Base-by-base conservation (phyloP, 2,797 vertebrate genomes). In the Pelodytes ibericus region DNA sequence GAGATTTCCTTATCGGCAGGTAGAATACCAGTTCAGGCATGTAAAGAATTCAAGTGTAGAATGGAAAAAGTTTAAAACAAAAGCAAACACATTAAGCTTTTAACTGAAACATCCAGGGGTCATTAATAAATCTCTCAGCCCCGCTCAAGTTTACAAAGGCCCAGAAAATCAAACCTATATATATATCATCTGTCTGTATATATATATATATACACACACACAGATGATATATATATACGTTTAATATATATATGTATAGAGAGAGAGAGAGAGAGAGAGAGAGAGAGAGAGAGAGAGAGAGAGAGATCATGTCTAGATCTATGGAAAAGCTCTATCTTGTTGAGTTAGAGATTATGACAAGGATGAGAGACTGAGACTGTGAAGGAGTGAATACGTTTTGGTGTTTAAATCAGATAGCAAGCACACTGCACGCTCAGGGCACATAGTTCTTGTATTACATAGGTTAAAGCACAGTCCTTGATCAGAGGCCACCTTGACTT, bases 11-110 rank as follows among this genome's bases (percentile, higher is more conserved):
- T 86, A 82, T 83, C 74, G 72, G 84, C 83, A 86, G 80, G 81
- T 81, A 68, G 68, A 68, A 83, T 80, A 47, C 83, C 74, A 82
- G 85, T 84, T 84, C 80, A 89, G 86, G 84, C 81, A 90, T 61
- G 85, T 66, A 75, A 89, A 81, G 86, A 89, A 90, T 92, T 84
- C 80, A 77, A 67, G 83, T 69, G 64, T 66, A 79, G 76, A 79
- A 44, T 73, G 73, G 47, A 71, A 68, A 79, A 73, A 51, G 31
- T 62, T 79, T 79, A 68, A 69, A 79, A 74, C 71, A 69, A 79
- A 79, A 79, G 71, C 64, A 79, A 79, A 79, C 77, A 79, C 31
- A 67, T 79, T 74, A 79, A 79, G 71, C 77, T 79, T 79, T 79
- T 58, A 79, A 73, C 77, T 73, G 36, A 58, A 79, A 73, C 77